These are phyloP conservation scores for Urocyon cinereoargenteus DNA, from an alignment of 2,797 vertebrate species.

Conservation along the genomic window DNA sequence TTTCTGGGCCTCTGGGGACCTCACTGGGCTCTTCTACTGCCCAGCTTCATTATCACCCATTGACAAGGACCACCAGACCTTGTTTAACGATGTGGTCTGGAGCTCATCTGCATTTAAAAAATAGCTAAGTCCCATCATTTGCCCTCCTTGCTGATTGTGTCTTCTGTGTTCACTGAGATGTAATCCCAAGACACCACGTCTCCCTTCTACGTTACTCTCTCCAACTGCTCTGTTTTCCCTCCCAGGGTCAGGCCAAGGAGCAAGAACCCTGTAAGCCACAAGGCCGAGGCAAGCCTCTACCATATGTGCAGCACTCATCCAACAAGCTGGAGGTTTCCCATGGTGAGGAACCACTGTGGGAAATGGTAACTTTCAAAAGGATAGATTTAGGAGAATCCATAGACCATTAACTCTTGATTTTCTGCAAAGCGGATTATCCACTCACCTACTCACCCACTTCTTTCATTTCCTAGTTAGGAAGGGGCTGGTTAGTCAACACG, in stretches of 20 bases:
- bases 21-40: not conserved
- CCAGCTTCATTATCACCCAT: not conserved
- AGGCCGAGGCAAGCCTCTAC: not conserved
- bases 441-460: not conserved
- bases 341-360: not conserved
- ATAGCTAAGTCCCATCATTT: not conserved
- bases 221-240: not conserved
- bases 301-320: too few relatives aligned
- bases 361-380: not conserved
- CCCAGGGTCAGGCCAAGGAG: not conserved
- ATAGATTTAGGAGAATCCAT: not conserved
- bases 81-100: not conserved
- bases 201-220: not conserved
- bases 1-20: not conserved
- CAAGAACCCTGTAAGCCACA: not conserved
- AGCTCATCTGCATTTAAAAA: not conserved
- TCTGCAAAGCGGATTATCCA: not conserved
- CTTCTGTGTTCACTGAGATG: not conserved
- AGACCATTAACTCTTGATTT: slow-evolving; percentile 15
- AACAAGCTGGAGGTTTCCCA: not conserved
- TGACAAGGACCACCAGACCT: not conserved
- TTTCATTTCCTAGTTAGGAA: slow-evolving; percentile 45
- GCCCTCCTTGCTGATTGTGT: not conserved
- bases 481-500: slow-evolving; percentile 26
- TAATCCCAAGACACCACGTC: not conserved